phyloP scores from a whole-genome alignment of 2,113 vertebrate genomes.

The Ageneiosus marmoratus region DNA sequence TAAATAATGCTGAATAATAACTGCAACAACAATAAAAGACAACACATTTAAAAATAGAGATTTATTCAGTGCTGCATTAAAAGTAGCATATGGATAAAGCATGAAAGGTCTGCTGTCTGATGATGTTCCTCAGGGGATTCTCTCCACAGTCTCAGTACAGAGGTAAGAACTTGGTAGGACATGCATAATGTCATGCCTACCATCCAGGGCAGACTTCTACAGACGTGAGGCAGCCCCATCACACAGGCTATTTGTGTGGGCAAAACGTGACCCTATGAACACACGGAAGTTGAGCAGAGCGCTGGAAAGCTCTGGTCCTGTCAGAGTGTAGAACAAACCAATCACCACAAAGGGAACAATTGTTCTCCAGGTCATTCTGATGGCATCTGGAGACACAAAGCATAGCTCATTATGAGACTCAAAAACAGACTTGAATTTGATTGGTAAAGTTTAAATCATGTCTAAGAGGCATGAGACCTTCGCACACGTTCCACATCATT shows the following conservation, averaged over 20 bases:
- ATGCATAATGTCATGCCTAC: constrained; percentile 81
- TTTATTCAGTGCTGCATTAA: background rate
- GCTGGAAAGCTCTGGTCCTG: constrained; percentile 70
- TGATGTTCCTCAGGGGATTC: background rate
- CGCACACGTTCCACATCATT: constrained; percentile 80
- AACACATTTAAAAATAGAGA: background rate
- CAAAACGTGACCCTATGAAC: constrained; percentile 76
- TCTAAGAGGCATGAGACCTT: constrained; percentile 67
- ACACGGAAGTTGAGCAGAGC: constrained; percentile 87
- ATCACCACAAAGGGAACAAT: constrained; percentile 84
- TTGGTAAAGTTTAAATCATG: background rate
- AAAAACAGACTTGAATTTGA: no score
- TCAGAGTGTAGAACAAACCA: constrained; percentile 84
- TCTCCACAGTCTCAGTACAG: constrained; percentile 41
- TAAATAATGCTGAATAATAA: no score
- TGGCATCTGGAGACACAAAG: constrained; percentile 74
- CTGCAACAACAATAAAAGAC: no score
- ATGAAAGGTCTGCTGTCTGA: background rate
- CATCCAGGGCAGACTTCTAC: constrained; percentile 74
- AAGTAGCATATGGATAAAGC: background rate
- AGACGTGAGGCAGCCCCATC: constrained; percentile 79
- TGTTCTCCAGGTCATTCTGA: constrained; percentile 92
- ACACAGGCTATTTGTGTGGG: constrained; percentile 82
- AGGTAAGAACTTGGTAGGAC: constrained; percentile 75
- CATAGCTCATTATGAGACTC: background rate